A percentile compares a stretch with the other conserved stretches of the same genome.
phyloP scores from a whole-genome alignment of 2,888 invertebrate genomes.

The Aphodius sticticus region DNA sequence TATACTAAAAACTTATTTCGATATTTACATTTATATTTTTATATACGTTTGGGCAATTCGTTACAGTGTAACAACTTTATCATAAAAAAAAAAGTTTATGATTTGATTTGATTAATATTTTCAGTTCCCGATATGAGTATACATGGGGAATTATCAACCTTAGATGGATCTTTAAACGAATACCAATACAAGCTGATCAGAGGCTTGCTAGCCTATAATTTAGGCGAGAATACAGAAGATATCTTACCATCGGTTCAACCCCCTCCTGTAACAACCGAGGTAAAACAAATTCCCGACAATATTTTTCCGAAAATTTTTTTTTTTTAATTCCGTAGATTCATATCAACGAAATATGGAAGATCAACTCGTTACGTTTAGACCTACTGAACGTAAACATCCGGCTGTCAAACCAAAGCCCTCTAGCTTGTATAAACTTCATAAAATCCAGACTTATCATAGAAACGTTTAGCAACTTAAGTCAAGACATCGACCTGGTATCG shows the following conservation, averaged over 20 bases:
- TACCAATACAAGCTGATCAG: conserved; percentile 88
- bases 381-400: conserved; percentile 86
- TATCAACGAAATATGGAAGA: conserved; percentile 72
- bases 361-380: conserved; percentile 82
- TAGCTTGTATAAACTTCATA: conserved; percentile 92
- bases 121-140: conserved; percentile 83
- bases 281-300: conserved; percentile 39
- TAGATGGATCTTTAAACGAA: conserved; percentile 83
- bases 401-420: conserved; percentile 66
- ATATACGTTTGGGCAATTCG: too few species aligned
- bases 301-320: not conserved
- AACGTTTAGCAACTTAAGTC: conserved; percentile 85
- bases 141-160: conserved; percentile 84
- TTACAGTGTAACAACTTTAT: too few species aligned
- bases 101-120: conserved; percentile 11
- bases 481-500: conserved; percentile 92
- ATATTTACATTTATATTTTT: too few species aligned
- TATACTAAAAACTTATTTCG: too few species aligned
- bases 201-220: conserved; percentile 87
- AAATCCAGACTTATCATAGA: conserved; percentile 88
- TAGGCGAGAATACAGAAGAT: conserved; percentile 84
- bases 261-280: conserved; percentile 50
- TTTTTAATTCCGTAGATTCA: conserved; percentile 48
- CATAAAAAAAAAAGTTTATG: too few species aligned
- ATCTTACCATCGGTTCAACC: conserved; percentile 59